A percentile compares a stretch with the other conserved stretches of the same genome.
These are phyloP conservation scores for Drosophila quinaria DNA, from an alignment of 2,888 invertebrate genomes.

Conservation along the genomic window DNA sequence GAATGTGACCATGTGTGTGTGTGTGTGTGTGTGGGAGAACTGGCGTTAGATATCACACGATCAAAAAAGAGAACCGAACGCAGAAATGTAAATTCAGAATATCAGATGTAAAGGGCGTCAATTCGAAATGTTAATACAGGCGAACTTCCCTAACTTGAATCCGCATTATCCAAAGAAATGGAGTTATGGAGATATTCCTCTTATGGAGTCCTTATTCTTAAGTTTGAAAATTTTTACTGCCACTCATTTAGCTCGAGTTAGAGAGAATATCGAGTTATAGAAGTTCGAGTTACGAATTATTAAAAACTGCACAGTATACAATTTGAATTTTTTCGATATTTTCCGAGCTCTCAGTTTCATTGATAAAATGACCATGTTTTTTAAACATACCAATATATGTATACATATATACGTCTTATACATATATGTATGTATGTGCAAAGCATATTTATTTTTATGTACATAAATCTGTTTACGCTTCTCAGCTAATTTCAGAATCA, in stretches of 20 bases:
- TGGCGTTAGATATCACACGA: slow-evolving; percentile 48
- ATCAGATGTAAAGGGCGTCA: slow-evolving; percentile 33
- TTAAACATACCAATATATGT: slow-evolving; percentile 16
- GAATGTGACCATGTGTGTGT: not conserved
- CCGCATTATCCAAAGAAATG: no score
- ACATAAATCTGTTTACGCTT: slow-evolving; percentile 47
- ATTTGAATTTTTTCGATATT: not conserved
- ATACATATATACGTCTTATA: slow-evolving; percentile 1
- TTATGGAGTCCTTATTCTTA: no score
- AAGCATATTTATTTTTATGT: slow-evolving; percentile 16
- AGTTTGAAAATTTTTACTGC: no score
- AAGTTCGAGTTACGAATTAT: no score
- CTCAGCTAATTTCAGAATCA: slow-evolving; percentile 35
- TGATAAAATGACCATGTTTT: slow-evolving; percentile 72
- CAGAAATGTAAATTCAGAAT: slow-evolving; percentile 8
- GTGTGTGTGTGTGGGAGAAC: slow-evolving; percentile 11
- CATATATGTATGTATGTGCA: no score
- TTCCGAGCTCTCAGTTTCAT: slow-evolving; percentile 46
- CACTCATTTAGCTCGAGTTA: no score
- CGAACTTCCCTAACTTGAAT: no score
- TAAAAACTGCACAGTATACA: not conserved
- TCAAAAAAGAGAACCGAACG: slow-evolving; percentile 24
- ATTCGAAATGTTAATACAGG: slow-evolving; percentile 5
- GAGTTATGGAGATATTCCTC: no score
- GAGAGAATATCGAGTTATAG: no score